These are phyloP conservation scores for Drosophila orena DNA, from an alignment of 1,140 invertebrate genomes.

Conservation along the genomic window DNA sequence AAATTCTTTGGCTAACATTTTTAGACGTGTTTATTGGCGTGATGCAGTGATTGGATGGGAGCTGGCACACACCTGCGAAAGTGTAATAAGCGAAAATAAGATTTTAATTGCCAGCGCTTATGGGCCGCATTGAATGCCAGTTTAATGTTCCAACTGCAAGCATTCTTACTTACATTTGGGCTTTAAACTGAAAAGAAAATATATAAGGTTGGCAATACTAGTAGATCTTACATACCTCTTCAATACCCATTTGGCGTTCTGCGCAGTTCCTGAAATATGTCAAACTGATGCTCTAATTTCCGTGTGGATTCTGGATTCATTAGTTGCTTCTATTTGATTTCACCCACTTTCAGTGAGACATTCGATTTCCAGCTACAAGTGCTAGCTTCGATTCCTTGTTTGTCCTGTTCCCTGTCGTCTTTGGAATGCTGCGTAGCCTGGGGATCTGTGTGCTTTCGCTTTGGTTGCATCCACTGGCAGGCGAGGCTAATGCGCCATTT, in stretches of 20 bases:
- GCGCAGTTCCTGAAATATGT: neutral
- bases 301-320: constrained; percentile 28
- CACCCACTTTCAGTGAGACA: neutral
- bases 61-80: constrained; percentile 60
- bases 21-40: constrained; percentile 77
- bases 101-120: constrained; percentile 78
- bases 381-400: constrained; percentile 12
- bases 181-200: neutral
- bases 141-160: constrained; percentile 51
- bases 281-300: constrained; percentile 38
- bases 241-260: neutral
- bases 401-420: constrained; percentile 38
- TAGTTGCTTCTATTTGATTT: constrained; percentile 28
- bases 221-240: too few species aligned
- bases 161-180: neutral
- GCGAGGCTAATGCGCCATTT: constrained; percentile 64
- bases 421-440: constrained; percentile 45
- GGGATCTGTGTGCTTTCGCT: constrained; percentile 38
- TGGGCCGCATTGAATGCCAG: constrained; percentile 57
- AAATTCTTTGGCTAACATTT: constrained; percentile 66
- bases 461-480: constrained; percentile 42
- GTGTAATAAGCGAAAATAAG: constrained; percentile 81
- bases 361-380: constrained; percentile 15
- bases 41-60: constrained; percentile 1
- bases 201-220: neutral